Conservation (phyloP, 2,113 vertebrate genomes). For the Scomber scombrus region DNA sequence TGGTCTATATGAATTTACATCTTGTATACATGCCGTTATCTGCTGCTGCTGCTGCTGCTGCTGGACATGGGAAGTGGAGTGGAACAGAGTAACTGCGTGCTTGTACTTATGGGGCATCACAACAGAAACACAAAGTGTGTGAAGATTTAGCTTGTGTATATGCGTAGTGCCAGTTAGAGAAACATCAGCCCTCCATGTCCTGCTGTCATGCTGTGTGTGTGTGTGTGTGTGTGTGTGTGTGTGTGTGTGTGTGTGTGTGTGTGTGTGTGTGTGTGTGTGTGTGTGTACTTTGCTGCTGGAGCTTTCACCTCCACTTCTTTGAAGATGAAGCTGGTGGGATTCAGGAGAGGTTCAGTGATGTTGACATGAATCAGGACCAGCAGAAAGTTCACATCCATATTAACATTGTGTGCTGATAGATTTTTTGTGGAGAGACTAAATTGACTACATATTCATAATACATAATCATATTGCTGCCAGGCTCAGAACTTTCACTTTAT, state of each 20-base stretch:
- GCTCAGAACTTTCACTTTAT: too few species aligned
- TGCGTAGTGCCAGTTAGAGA: constrained; percentile 21
- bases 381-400: neutral
- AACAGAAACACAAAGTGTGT: neutral
- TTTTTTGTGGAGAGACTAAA: neutral
- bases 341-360: neutral
- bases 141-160: neutral
- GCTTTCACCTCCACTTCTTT: neutral
- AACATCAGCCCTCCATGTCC: constrained; percentile 1
- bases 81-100: constrained; percentile 11
- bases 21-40: constrained; percentile 10
- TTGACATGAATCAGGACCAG: constrained; percentile 1
- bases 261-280: too few species aligned
- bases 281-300: neutral
- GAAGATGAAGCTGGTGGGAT: neutral
- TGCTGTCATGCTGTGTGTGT: neutral
- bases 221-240: too few species aligned
- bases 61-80: constrained; percentile 17
- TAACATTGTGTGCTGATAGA: neutral
- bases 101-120: neutral
- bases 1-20: neutral
- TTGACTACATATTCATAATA: too few species aligned
- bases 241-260: neutral
- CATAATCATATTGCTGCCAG: too few species aligned
- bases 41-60: constrained; percentile 27